Conservation (phyloP, 2,888 invertebrate species). For the Odontomyia ornata region DNA sequence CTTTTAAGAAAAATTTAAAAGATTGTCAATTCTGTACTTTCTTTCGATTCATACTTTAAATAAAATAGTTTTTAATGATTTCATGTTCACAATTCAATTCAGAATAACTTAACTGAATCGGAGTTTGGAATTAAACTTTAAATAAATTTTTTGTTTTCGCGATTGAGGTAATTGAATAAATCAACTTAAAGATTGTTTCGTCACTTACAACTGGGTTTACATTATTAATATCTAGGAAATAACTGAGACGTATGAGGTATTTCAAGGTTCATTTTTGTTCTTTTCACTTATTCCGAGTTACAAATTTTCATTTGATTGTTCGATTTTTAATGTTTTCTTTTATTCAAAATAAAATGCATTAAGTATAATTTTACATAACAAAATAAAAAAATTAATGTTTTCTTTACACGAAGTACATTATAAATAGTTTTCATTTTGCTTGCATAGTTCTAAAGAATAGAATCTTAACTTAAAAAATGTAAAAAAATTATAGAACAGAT, state of each 20-base stretch:
- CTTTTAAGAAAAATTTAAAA: conserved; percentile 42
- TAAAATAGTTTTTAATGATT: too few relatives aligned
- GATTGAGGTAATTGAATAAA: neutral
- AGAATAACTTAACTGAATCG: too few relatives aligned
- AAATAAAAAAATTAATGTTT: conserved; percentile 18
- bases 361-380: conserved; percentile 20
- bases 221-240: conserved; percentile 19
- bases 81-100: too few relatives aligned
- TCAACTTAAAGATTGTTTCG: too few relatives aligned
- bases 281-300: neutral
- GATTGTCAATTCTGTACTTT: too few relatives aligned
- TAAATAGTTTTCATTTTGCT: conserved; percentile 12
- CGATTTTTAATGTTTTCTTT: neutral
- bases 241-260: conserved; percentile 42
- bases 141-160: too few relatives aligned
- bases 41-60: too few relatives aligned
- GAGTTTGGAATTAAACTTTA: too few relatives aligned
- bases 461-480: neutral
- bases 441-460: neutral
- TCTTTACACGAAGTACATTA: conserved; percentile 32
- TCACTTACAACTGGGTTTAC: too few relatives aligned
- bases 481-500: neutral
- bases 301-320: neutral
- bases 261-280: conserved; percentile 29
- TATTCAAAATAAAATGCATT: neutral